Evolutionary conservation across 1,140 invertebrate species (phyloP).

Genomic region (Drosophila chauvacae): DNA sequence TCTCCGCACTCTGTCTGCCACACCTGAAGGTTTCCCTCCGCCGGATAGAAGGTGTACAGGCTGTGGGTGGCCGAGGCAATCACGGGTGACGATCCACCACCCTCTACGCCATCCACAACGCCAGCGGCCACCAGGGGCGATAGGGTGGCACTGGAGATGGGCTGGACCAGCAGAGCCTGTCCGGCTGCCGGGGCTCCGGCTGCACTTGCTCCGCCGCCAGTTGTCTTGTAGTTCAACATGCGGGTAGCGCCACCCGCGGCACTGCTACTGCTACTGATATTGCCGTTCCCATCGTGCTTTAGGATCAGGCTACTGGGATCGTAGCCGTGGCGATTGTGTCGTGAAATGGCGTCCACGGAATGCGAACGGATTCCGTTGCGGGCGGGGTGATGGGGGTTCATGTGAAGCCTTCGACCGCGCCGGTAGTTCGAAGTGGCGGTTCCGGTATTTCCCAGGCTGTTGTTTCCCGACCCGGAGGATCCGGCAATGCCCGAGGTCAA

Average conservation of each 20-base stretch:
- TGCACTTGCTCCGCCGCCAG: slow-evolving; percentile 23
- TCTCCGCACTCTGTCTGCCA: slow-evolving; percentile 83
- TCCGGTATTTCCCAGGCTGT: slow-evolving; percentile 21
- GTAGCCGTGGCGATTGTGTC: slow-evolving; percentile 72
- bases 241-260: slow-evolving; percentile 48
- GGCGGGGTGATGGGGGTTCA: slow-evolving; percentile 41
- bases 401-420: slow-evolving; percentile 62
- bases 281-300: slow-evolving; percentile 76
- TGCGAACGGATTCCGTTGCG: slow-evolving; percentile 68
- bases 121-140: slow-evolving; percentile 62
- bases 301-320: slow-evolving; percentile 77
- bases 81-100: slow-evolving; percentile 68
- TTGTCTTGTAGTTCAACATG: slow-evolving; percentile 77
- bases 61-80: slow-evolving; percentile 82
- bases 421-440: slow-evolving; percentile 49
- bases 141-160: slow-evolving; percentile 78
- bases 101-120: slow-evolving; percentile 62
- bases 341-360: slow-evolving; percentile 75
- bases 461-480: slow-evolving; percentile 32
- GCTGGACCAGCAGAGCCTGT: slow-evolving; percentile 75
- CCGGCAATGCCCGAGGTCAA: slow-evolving; percentile 40
- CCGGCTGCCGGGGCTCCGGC: slow-evolving; percentile 51
- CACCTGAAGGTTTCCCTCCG: slow-evolving; percentile 82
- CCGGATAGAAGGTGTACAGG: slow-evolving; percentile 84
- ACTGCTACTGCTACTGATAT: slow-evolving; percentile 54